Base-by-base conservation (phyloP, 2,797 vertebrate species). In the Spondyliosoma cantharus region DNA sequence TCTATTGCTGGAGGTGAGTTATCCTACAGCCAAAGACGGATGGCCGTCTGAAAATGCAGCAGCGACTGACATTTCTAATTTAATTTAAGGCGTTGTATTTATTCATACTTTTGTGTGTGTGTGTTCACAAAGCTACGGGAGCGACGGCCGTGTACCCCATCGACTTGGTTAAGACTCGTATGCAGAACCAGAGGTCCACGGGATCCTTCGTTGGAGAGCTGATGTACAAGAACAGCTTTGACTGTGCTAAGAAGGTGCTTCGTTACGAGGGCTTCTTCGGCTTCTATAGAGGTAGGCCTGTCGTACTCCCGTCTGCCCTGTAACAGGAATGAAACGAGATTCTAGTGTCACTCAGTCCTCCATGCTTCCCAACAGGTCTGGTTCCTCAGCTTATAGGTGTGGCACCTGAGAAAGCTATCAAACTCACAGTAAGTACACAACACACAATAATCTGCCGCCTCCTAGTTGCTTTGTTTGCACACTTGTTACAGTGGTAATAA, bases 191-290 rank as follows among this genome's bases (percentile, higher is more conserved):
- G 85, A 96, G 98, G 56, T 96, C 96, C 85, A 96, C 95, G 0
- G 97, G 97, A 20, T 97, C 98, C 19, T 97, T 99, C 0, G 95
- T 99, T 2, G 98, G 97, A 72, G 98, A 99, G 92, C 76, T 99
- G 92, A 97, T 99, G 98, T 99, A 99, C 90, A 99, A 99, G 93
- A 99, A 97, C 96, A 99, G 98, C 89, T 99, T 99, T 78, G 98
- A 99, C 92, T 99, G 98, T 76, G 98, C 98, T 76, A 99, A 98
- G 95, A 99, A 99, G 89, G 98, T 99, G 82, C 94, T 99, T 65
- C 97, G 98, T 86, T 99, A 97, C 2, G 98, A 99, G 92, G 98
- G 98, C 69, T 95, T 97, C 95, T 98, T 98, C 70, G 98, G 98
- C 81, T 97, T 99, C 88, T 99, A 99, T 87, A 96, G 98, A 96